Evolutionary conservation across 2,797 vertebrate species (phyloP).

Genomic region (Bryconaethiops microstoma): DNA sequence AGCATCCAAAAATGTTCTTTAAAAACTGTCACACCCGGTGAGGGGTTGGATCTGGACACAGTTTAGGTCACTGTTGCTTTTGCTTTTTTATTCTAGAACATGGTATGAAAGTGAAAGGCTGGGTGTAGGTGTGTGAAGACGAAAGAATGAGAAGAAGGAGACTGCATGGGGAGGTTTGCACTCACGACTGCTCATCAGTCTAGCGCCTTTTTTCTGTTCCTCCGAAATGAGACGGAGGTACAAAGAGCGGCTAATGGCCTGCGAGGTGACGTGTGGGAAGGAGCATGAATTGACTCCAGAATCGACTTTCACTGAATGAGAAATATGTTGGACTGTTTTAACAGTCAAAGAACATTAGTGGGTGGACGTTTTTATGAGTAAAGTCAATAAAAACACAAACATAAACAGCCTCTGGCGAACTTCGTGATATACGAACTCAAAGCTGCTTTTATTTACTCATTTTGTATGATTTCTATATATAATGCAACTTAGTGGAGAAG

Average conservation of each 20-base stretch:
- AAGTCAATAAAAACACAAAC: conserved; percentile 6
- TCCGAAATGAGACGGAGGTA: background rate
- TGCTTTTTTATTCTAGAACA: background rate
- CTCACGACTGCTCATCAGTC: conserved; percentile 9
- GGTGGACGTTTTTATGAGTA: background rate
- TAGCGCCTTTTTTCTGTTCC: conserved; percentile 10
- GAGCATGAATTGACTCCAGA: background rate
- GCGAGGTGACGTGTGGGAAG: conserved; percentile 16
- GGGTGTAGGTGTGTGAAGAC: conserved; percentile 10
- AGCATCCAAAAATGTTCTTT: background rate
- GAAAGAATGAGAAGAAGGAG: background rate
- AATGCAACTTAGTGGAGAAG: background rate
- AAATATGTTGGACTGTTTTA: background rate
- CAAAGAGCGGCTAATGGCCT: conserved; percentile 12
- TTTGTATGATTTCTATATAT: background rate
- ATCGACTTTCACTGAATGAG: background rate
- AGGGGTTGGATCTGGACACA: background rate
- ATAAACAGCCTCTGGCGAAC: background rate
- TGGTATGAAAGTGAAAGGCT: background rate
- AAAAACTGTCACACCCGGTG: background rate
- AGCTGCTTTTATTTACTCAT: background rate
- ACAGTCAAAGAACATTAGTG: background rate
- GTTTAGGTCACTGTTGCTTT: conserved; percentile 12
- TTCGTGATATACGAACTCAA: background rate
- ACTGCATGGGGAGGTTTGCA: background rate